Conservation (phyloP, 2,888 invertebrate species). For the Agrotis ipsilon region DNA sequence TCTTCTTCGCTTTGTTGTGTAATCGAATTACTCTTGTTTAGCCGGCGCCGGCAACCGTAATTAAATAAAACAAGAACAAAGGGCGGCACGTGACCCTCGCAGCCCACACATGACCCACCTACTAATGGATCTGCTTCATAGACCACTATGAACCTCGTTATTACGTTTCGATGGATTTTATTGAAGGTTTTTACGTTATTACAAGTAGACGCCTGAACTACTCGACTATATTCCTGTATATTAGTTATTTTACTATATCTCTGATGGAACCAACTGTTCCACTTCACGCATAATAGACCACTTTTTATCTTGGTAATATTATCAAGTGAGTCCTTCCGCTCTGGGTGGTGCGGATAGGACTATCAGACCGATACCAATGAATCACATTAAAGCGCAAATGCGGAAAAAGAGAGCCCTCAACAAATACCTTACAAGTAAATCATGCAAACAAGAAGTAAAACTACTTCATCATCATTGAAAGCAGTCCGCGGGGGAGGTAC, state of each 20-base stretch:
- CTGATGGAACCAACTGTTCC: no score
- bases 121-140: slow-evolving; percentile 11
- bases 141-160: slow-evolving; percentile 3
- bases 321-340: no score
- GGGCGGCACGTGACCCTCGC: slow-evolving; percentile 41
- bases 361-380: no score
- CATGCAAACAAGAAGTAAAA: slow-evolving; percentile 15
- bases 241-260: no score
- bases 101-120: slow-evolving; percentile 23
- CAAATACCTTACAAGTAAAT: background rate
- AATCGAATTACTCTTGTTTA: slow-evolving; percentile 69
- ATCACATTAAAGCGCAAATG: no score
- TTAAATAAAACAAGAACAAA: slow-evolving; percentile 70
- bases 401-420: no score
- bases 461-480: background rate
- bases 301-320: no score
- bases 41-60: slow-evolving; percentile 52
- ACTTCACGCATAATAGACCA: no score
- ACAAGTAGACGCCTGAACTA: background rate
- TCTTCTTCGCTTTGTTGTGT: slow-evolving; percentile 67
- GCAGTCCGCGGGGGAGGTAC: background rate
- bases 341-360: no score
- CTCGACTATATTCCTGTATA: no score
- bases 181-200: background rate
- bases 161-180: background rate